Base-by-base conservation (phyloP, 2,113 vertebrate species). In the Albula goreensis region DNA sequence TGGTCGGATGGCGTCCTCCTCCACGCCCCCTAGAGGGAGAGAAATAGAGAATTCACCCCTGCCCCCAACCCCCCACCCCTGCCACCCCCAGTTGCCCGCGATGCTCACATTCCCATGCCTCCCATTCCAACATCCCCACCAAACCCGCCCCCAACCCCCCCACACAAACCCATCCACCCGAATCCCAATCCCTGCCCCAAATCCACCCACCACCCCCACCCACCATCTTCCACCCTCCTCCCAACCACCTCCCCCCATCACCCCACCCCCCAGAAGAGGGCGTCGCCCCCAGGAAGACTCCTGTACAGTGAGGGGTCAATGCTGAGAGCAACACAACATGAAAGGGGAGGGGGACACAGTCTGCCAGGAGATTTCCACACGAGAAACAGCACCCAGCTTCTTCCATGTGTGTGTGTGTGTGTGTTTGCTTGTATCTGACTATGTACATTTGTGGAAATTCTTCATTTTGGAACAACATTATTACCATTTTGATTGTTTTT, bases 291-390 rank as follows among this genome's bases (percentile, higher is more conserved):
- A 87, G 85, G 90, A 87, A 89, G 87, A 84, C 74, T 90, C 89
- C 92, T 91, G 91, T 89, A 91, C 92, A 92, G 91, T 90, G 90
- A 91, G 77, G 90, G 90, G 92, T 91, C 90, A 91, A 91, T 91
- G 91, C 88, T 91, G 90, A 90, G 89, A 89, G 89, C 88, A 92
- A 91, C 90, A 92, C 91, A 89, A 90, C 87, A 90, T 90, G 92
- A 90, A 88, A 88, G 89, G 90, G 91, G 88, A 86, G 86, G 88
- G 91, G 90, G 89, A 81, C 86, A 81, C 17, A 50, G 85, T 52
- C 89, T 90, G 89, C 88, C 19, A 25, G 86, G 89, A 89, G 89
- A 88, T 88, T 89, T 90, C 89, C 89, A 90, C 88, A 91, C 78
- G 19, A 86, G 86, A 70, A 82, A 12, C 25, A 49, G 83, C 85